Percentiles rank a stretch among this genome's conserved stretches.
Conservation (phyloP, 2,113 vertebrate species). For the Cariama cristata region DNA sequence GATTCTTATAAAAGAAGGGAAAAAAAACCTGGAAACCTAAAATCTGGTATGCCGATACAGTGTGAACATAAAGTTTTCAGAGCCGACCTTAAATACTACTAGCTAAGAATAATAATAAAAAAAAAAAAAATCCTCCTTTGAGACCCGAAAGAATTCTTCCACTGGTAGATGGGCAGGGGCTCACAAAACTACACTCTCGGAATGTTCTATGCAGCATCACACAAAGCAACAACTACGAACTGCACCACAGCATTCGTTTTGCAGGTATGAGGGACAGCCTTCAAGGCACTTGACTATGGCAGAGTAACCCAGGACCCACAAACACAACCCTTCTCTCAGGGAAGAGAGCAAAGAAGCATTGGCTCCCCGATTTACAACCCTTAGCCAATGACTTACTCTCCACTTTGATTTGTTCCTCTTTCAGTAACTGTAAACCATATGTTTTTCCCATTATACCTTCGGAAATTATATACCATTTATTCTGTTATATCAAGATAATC, state of each 20-base stretch:
- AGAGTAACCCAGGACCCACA: neutral
- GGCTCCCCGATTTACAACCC: neutral
- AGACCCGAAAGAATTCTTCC: neutral
- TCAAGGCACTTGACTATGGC: neutral
- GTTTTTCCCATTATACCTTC: neutral
- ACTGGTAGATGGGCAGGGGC: neutral
- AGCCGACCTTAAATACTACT: neutral
- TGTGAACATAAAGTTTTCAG: neutral
- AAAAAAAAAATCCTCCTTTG: neutral
- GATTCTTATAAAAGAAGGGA: neutral
- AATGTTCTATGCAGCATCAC: neutral
- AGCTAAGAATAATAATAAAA: neutral
- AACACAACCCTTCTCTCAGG: neutral
- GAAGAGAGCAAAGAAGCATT: neutral
- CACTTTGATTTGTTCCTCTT: neutral
- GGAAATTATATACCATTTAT: neutral
- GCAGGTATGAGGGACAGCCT: neutral
- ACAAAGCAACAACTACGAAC: neutral
- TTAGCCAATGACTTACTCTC: neutral
- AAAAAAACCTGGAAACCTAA: neutral
- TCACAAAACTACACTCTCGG: neutral
- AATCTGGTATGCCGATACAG: neutral
- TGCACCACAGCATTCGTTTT: neutral
- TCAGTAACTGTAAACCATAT: neutral
- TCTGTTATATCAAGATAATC: neutral